These are phyloP conservation scores for Furcula furcula DNA, from an alignment of 2,888 invertebrate species.

Conservation along the genomic window DNA sequence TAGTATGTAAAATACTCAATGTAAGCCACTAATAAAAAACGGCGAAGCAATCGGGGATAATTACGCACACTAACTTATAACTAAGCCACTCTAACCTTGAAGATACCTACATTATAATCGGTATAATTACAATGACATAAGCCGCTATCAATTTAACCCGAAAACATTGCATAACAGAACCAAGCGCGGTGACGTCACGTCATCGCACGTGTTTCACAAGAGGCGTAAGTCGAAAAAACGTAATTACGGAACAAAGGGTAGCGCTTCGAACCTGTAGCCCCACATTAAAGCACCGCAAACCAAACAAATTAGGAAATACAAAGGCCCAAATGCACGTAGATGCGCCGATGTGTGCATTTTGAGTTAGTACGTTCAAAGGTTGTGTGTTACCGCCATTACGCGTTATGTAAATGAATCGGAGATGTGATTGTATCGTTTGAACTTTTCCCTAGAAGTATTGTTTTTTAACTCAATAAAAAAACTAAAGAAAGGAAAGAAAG, in stretches of 20 bases:
- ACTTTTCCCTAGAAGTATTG: too few relatives aligned
- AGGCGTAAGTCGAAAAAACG: conserved; percentile 34
- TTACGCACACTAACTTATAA: too few relatives aligned
- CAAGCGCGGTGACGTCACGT: conserved; percentile 11
- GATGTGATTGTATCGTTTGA: too few relatives aligned
- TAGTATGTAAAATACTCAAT: too few relatives aligned
- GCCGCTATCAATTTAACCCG: too few relatives aligned
- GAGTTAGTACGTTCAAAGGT: conserved; percentile 43
- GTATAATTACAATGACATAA: too few relatives aligned
- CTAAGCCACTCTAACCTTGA: too few relatives aligned
- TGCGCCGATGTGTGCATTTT: conserved; percentile 56
- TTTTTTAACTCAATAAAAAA: too few relatives aligned
- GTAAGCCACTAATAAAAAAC: too few relatives aligned
- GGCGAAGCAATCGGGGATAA: too few relatives aligned
- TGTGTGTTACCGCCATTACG: conserved; percentile 1
- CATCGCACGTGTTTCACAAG: conserved; percentile 38
- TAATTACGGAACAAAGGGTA: conserved; percentile 59
- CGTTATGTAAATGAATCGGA: conserved; percentile 13
- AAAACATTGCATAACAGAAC: background rate
- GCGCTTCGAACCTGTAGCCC: conserved; percentile 53
- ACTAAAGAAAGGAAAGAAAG: too few relatives aligned
- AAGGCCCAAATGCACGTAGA: conserved; percentile 56
- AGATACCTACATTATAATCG: too few relatives aligned
- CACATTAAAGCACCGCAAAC: conserved; percentile 66
- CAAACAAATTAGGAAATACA: conserved; percentile 69